These are phyloP conservation scores for Nasonia giraulti DNA, from an alignment of 1,140 invertebrate genomes.

Conservation along the genomic window DNA sequence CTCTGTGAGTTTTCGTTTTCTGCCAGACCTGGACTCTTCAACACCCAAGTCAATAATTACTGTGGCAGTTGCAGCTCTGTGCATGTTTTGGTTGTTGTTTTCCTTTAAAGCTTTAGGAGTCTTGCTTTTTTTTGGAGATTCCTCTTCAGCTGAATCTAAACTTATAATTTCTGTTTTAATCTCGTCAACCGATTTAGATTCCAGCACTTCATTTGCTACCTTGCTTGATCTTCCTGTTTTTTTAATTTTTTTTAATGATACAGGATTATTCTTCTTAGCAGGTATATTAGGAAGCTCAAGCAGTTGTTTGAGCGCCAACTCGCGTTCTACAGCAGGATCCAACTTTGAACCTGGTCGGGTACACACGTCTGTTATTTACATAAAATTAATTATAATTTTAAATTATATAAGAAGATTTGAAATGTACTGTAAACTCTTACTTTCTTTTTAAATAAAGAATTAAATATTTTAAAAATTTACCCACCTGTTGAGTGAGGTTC, in stretches of 20 bases:
- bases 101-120: conserved; percentile 44
- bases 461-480: background rate
- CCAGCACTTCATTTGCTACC: conserved; percentile 30
- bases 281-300: conserved; percentile 69
- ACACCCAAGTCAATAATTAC: conserved; percentile 38
- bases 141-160: conserved; percentile 48
- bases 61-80: conserved; percentile 27
- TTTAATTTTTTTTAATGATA: conserved; percentile 46
- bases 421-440: too few relatives aligned
- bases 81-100: conserved; percentile 43
- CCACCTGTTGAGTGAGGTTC: conserved; percentile 15
- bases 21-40: conserved; percentile 69
- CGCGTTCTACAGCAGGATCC: conserved; percentile 71
- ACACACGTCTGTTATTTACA: background rate
- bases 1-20: conserved; percentile 71
- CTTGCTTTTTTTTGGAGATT: conserved; percentile 47
- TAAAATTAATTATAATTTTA: background rate
- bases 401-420: background rate
- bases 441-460: too few relatives aligned
- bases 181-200: conserved; percentile 20
- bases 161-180: conserved; percentile 13
- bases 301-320: conserved; percentile 75
- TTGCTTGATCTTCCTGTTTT: conserved; percentile 48
- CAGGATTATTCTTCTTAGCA: conserved; percentile 59
- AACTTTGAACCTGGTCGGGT: conserved; percentile 60